Conservation (phyloP, 1,140 invertebrate genomes). For the Lithobius niger region DNA sequence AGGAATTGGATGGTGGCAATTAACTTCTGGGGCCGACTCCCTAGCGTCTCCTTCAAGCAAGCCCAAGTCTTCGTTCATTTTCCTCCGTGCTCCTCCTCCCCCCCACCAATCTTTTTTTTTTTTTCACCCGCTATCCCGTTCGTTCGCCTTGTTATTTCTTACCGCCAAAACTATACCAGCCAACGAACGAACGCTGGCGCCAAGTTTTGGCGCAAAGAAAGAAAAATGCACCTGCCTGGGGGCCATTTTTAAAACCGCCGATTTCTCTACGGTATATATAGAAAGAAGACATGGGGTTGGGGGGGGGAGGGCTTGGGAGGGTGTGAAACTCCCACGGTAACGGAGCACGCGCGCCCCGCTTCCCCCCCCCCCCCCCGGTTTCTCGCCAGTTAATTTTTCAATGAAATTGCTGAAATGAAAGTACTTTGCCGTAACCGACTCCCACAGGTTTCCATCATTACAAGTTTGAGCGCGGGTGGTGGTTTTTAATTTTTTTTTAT, state of each 20-base stretch:
- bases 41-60: background rate
- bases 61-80: background rate
- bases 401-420: no score
- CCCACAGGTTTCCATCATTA: no score
- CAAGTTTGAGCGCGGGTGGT: no score
- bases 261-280: background rate
- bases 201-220: background rate
- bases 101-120: no score
- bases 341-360: no score
- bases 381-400: no score
- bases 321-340: no score
- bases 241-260: background rate
- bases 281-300: background rate
- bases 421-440: no score
- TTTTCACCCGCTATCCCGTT: background rate
- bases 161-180: background rate
- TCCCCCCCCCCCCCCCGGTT: no score
- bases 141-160: background rate
- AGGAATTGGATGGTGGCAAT: background rate
- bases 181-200: no score
- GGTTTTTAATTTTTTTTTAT: no score
- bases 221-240: background rate
- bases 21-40: background rate
- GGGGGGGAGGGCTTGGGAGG: no score
- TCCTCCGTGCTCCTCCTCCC: background rate